Conservation (phyloP, 2,888 invertebrate genomes). For the Drosophila flavopinicola region DNA sequence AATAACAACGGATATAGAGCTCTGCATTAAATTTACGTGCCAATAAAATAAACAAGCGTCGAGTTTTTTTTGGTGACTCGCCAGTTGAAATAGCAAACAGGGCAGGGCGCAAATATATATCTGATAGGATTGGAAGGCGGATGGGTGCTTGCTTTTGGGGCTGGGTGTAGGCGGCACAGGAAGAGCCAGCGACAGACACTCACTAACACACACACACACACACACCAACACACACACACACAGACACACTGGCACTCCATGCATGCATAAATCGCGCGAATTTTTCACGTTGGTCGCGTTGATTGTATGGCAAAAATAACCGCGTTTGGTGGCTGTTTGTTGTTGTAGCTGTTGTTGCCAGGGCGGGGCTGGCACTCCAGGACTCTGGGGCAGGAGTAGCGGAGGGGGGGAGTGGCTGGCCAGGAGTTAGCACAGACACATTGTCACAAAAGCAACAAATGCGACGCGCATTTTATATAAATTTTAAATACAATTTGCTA, state of each 20-base stretch:
- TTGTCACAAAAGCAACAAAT: slow-evolving; percentile 74
- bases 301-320: slow-evolving; percentile 76
- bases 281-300: slow-evolving; percentile 75
- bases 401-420: neutral
- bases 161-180: slow-evolving; percentile 40
- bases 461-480: slow-evolving; percentile 76
- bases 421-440: slow-evolving; percentile 56
- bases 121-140: slow-evolving; percentile 15
- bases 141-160: neutral
- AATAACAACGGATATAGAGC: slow-evolving; percentile 15
- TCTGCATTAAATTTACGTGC: slow-evolving; percentile 80
- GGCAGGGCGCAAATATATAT: slow-evolving; percentile 31
- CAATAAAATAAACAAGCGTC: slow-evolving; percentile 79
- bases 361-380: slow-evolving; percentile 17
- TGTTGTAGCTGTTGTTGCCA: slow-evolving; percentile 5
- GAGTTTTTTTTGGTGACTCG: slow-evolving; percentile 78
- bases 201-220: slow-evolving; percentile 8
- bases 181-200: slow-evolving; percentile 56
- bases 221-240: slow-evolving; percentile 18
- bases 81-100: slow-evolving; percentile 59
- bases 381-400: neutral
- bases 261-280: slow-evolving; percentile 79
- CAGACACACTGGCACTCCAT: slow-evolving; percentile 51
- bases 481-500: slow-evolving; percentile 79
- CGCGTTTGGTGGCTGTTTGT: slow-evolving; percentile 58